Percentiles rank a stretch among this genome's conserved stretches.
These are phyloP conservation scores for Cephalopterus ornatus DNA, from an alignment of 2,113 vertebrate species.

Conservation along the genomic window DNA sequence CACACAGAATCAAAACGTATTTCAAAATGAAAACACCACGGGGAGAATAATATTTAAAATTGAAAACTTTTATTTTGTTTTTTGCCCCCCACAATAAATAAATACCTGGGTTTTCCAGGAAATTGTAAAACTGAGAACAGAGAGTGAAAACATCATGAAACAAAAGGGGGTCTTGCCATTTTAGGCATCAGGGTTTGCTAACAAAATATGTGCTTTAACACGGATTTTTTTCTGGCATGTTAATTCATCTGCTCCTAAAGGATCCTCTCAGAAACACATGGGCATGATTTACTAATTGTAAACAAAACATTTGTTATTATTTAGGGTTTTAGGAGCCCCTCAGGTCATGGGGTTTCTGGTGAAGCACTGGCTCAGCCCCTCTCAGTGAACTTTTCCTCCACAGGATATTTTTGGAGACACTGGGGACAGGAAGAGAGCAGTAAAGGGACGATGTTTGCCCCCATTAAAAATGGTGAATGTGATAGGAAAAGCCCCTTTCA, in stretches of 20 bases:
- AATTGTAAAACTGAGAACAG: not conserved
- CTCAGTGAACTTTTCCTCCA: not conserved
- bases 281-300: not conserved
- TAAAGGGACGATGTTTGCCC: not conserved
- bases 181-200: not conserved
- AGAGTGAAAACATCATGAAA: not conserved
- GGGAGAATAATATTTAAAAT: not conserved
- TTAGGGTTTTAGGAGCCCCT: not conserved
- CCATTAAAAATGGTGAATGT: not conserved
- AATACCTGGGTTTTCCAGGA: constrained; percentile 13
- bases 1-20: not conserved
- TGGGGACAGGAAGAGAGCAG: not conserved
- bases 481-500: not conserved
- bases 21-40: not conserved
- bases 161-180: not conserved
- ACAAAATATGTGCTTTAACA: not conserved
- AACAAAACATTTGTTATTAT: constrained; percentile 1
- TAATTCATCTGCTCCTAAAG: not conserved
- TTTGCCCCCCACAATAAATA: not conserved
- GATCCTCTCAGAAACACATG: not conserved
- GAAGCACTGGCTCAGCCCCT: not conserved
- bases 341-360: not conserved
- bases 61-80: not conserved
- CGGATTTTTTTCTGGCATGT: not conserved
- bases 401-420: not conserved